A percentile compares a stretch with the other conserved stretches of the same genome.
Conservation (phyloP, 2,113 vertebrate species). For the Pampusana beccarii region DNA sequence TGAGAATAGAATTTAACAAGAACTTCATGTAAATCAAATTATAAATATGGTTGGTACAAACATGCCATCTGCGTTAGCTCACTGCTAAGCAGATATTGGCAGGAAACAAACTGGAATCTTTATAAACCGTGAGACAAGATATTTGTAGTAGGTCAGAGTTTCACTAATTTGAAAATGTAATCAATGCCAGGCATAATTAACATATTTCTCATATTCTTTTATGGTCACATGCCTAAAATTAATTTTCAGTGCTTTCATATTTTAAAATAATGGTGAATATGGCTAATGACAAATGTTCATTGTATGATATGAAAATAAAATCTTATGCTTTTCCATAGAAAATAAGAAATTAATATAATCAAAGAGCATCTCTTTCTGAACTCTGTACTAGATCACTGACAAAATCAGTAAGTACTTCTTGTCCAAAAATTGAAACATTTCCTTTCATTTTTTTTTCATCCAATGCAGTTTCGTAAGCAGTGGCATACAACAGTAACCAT, state of each 20-base stretch:
- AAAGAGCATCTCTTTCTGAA: not conserved
- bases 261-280: not conserved
- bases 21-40: not conserved
- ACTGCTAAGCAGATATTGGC: not conserved
- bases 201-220: not conserved
- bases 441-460: not conserved
- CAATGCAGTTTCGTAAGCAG: not conserved
- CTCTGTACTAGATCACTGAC: not conserved
- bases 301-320: not conserved
- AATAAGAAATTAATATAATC: not conserved
- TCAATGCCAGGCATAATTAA: not conserved
- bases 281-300: not conserved
- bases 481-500: not conserved
- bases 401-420: not conserved
- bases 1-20: not conserved
- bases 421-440: not conserved
- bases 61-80: not conserved
- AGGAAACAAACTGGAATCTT: not conserved
- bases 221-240: not conserved
- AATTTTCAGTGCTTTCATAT: not conserved
- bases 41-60: not conserved
- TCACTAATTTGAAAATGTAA: not conserved
- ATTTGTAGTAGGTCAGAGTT: not conserved
- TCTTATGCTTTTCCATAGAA: not conserved
- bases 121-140: not conserved